Evolutionary conservation across 1,140 invertebrate genomes (phyloP).

Genomic region (Camponotus floridanus): DNA sequence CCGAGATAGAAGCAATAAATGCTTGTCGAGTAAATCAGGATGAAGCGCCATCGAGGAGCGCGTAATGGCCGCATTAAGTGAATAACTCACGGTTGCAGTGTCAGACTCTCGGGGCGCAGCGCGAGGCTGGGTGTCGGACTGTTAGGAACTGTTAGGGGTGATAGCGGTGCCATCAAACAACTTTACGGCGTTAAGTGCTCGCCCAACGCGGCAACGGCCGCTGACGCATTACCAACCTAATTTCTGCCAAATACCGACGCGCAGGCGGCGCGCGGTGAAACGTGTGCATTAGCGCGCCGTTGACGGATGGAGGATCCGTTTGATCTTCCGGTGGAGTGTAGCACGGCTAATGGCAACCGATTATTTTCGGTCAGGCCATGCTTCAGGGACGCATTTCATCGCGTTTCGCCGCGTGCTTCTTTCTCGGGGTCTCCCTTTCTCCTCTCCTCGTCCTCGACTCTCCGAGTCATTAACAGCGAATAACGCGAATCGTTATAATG

Average conservation of each 20-base stretch:
- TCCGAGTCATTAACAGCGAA: not conserved
- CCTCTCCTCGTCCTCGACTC: not conserved
- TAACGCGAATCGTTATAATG: not conserved
- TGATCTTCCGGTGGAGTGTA: conserved; percentile 39
- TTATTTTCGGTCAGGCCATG: conserved; percentile 52
- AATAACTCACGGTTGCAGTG: conserved; percentile 82
- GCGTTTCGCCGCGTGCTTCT: not conserved
- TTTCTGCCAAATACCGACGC: conserved; percentile 74
- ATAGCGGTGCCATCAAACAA: conserved; percentile 83
- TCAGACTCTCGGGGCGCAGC: conserved; percentile 70
- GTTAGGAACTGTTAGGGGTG: conserved; percentile 80
- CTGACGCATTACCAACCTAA: conserved; percentile 82
- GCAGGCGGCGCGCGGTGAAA: conserved; percentile 64
- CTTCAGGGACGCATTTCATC: conserved; percentile 32
- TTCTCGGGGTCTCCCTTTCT: not conserved
- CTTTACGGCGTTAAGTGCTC: conserved; percentile 83
- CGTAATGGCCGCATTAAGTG: conserved; percentile 85
- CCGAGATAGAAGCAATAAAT: conserved; percentile 84
- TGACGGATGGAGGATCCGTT: conserved; percentile 39
- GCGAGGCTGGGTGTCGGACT: conserved; percentile 73
- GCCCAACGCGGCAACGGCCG: conserved; percentile 67
- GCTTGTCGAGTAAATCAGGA: conserved; percentile 85
- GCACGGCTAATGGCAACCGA: conserved; percentile 54
- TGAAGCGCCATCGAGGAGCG: conserved; percentile 83
- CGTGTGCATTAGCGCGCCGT: conserved; percentile 64